Evolutionary conservation across 2,113 vertebrate species (phyloP), one percentile per base, ranked within the genome.

Genomic region (Polypterus senegalus): DNA sequence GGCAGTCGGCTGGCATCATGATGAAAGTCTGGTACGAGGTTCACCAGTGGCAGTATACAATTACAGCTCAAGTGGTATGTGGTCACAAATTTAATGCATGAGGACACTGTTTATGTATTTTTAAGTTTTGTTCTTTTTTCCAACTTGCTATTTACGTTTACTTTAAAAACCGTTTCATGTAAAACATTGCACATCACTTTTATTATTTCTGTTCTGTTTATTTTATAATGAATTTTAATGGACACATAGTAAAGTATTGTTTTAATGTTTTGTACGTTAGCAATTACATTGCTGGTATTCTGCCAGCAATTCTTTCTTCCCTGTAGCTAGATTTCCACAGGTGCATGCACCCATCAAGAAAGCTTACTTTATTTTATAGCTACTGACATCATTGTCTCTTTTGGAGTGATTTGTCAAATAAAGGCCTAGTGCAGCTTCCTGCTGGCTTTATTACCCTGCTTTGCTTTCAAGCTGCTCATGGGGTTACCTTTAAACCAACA

Each of bases 1-100:
- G 94, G 94, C 95, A 0, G 94, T 98, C 65, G 94, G 95, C 70
- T 98, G 95, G 95, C 95, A 98, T 71, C 94, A 97, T 0, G 95
- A 98, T 0, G 95, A 98, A 77, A 97, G 94, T 66, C 84, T 97
- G 69, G 82, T 95, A 71, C 87, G 83, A 48, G 79, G 83, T 69
- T 94, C 94, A 0, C 83, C 92, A 0, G 91, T 98, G 61, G 94
- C 93, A 4, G 95, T 97, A 66, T 98, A 97, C 84, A 98, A 76
- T 75, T 91, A 93, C 58, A 97, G 81, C 82, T 91, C 88, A 69
- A 83, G 87, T 67, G 86, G 88, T 89, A 76, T 55, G 79, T 73
- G 48, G 1, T 9, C 27, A 27, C 27, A 27, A 27, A 27, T 27
- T 27, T 27, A 27, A 27, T 27, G 27, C 27, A 27, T 27, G 27